Evolutionary conservation across 2,888 invertebrate genomes (phyloP), one percentile per base, ranked within the genome.

Genomic region (Drosophila merina): DNA sequence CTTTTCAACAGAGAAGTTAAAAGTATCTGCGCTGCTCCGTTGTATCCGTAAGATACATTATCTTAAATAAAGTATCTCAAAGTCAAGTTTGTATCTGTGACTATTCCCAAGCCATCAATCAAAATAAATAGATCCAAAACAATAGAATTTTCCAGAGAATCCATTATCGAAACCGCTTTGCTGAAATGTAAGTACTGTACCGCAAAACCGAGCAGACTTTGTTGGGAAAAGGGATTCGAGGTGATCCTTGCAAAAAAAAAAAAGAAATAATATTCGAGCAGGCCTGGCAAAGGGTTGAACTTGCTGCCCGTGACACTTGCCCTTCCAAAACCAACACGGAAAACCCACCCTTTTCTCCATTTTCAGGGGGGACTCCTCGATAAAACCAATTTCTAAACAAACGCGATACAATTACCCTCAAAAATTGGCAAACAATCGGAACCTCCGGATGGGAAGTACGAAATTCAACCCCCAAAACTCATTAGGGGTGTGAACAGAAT

Each of bases 221-320:
- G 36, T 36, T 12, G 9, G 7, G 28, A 28, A 38, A 44, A 30
- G 12, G 48, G 59, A 9, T 79, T 14, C 14, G 12, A n/a, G 10
- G 4, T 3, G 26, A 10, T 14, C 14, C 20, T 48, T n/a, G 36
- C 47, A 40, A 44, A 58, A 63, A 40, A 44, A 58, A 63, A 45
- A 9, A 14, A 14, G 1, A 38, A 12, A 20, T 20, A 33, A 33
- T 10, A 33, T 6, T 33, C 36, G 47, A 64, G 9, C 14, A n/a
- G 50, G 20, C 14, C 44, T 56, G n/a, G 20, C 45, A 49, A 79
- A 73, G 85, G 81, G 81, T 77, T 81, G 72, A 77, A 42, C 12
- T 42, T 12, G 36, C n/a, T 6, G n/a, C 77, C 79, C 60, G 62
- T 79, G 73, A 60, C 81, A 72, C 73, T 74, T 56, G 57, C 42